Evolutionary conservation across 2,888 invertebrate species (phyloP), one percentile per base, ranked within the genome.

Genomic region (Troides aeacus): DNA sequence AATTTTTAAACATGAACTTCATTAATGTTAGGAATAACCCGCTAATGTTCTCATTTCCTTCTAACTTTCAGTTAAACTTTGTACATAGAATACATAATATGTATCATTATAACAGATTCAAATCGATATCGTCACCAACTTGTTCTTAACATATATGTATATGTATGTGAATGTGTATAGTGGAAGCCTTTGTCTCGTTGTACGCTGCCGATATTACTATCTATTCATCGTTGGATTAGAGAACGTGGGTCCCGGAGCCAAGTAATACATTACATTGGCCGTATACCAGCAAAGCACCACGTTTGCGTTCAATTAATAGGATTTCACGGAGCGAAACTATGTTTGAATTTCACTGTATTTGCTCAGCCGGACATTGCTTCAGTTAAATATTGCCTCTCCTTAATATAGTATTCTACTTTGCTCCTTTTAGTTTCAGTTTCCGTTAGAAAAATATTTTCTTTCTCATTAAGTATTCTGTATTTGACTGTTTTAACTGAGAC

Each of bases 221-320:
- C 83, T 80, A 85, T 88, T 87, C 83, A 85, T 80, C 82, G 78
- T 83, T 76, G 85, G 84, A 85, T 88, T 85, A 85, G 82, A 73
- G 74, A 78, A 79, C 76, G 74, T 74, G 78, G 71, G 74, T 72
- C 73, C 73, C 77, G 81, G 84, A 87, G 89, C 90, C 90, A 90
- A 87, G 84, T 84, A 84, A 88, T 89, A 89, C 87, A 89, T 89
- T 88, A 89, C 85, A 88, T 88, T 91, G 91, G 90, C 88, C 74
- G 74, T 78, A 81, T 87, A 89, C 89, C 89, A 91, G 80, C 81
- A 75, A 21, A 76, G 82, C 82, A 81, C 81, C 79, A 83, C 81
- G 81, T 85, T 85, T 83, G 81, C 77, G 86, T 83, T 83, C 87
- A 87, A 88, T 89, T 91, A 90, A 90, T 89, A 84, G 84, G 80